These are phyloP conservation scores for Labia minor DNA, from an alignment of 2,888 invertebrate genomes.

Conservation along the genomic window DNA sequence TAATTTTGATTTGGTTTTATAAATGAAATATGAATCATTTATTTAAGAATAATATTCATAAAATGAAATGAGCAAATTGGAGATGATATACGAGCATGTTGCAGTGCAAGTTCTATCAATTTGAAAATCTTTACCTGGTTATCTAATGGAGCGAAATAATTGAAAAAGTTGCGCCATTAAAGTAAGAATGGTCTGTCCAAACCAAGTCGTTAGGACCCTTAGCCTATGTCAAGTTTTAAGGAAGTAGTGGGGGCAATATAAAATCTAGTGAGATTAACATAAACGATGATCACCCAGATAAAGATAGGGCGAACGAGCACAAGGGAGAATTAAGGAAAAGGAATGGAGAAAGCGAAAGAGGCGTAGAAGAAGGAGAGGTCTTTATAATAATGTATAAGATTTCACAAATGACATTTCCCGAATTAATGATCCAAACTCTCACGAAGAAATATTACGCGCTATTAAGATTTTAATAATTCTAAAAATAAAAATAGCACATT, in stretches of 20 bases:
- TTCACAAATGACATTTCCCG: slow-evolving; percentile 13
- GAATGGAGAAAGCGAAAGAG: slow-evolving; percentile 2
- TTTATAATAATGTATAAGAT: slow-evolving; percentile 13
- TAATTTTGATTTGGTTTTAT: too few species aligned
- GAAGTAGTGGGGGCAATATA: slow-evolving; percentile 7
- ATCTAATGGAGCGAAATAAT: slow-evolving; percentile 13
- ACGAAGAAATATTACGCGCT: slow-evolving; percentile 13
- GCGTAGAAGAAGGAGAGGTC: neutral
- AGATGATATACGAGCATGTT: neutral
- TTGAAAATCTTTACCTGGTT: slow-evolving; percentile 13
- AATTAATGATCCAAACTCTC: slow-evolving; percentile 13
- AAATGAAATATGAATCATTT: too few species aligned
- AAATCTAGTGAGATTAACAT: slow-evolving; percentile 4
- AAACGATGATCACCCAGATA: slow-evolving; percentile 7
- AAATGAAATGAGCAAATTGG: neutral
- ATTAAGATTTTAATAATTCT: slow-evolving; percentile 13
- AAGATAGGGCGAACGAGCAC: slow-evolving; percentile 13
- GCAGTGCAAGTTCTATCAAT: neutral
- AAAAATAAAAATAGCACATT: slow-evolving; percentile 13
- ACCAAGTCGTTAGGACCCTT: neutral
- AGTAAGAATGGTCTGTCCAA: slow-evolving; percentile 13
- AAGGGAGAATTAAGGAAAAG: slow-evolving; percentile 13
- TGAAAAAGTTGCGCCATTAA: slow-evolving; percentile 13
- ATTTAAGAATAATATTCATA: neutral
- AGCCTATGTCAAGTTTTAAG: slow-evolving; percentile 13